These are phyloP conservation scores for Penaeus indicus DNA, from an alignment of 1,140 invertebrate species.

Conservation along the genomic window DNA sequence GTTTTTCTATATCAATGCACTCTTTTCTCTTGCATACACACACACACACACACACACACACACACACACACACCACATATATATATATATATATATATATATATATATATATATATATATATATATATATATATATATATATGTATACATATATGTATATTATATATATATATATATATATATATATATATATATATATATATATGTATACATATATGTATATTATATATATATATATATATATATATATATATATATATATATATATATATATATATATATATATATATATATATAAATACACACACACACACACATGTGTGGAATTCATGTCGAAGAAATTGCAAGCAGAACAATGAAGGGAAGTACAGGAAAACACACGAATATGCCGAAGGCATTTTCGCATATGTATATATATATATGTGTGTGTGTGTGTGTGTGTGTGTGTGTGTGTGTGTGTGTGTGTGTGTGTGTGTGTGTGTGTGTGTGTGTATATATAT, in stretches of 20 bases:
- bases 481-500: slow-evolving; percentile 30
- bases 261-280: neutral
- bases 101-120: too few species aligned
- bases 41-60: too few species aligned
- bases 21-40: too few species aligned
- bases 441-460: slow-evolving; percentile 30
- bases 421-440: slow-evolving; percentile 30
- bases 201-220: slow-evolving; percentile 18
- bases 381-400: too few species aligned
- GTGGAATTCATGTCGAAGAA: too few species aligned
- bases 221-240: slow-evolving; percentile 32
- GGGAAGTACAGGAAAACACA: too few species aligned
- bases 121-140: too few species aligned
- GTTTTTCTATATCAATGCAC: too few species aligned
- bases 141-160: neutral
- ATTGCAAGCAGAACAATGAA: too few species aligned
- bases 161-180: slow-evolving; percentile 25
- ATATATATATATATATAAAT: neutral
- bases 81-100: too few species aligned
- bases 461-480: slow-evolving; percentile 15
- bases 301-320: slow-evolving; percentile 17
- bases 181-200: slow-evolving; percentile 19
- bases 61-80: too few species aligned
- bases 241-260: slow-evolving; percentile 32
- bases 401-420: slow-evolving; percentile 30